Base-by-base conservation (phyloP, 30 jellyfish, hydroid and myxozoan genomes). In the Pseudorhiza aurosa region DNA sequence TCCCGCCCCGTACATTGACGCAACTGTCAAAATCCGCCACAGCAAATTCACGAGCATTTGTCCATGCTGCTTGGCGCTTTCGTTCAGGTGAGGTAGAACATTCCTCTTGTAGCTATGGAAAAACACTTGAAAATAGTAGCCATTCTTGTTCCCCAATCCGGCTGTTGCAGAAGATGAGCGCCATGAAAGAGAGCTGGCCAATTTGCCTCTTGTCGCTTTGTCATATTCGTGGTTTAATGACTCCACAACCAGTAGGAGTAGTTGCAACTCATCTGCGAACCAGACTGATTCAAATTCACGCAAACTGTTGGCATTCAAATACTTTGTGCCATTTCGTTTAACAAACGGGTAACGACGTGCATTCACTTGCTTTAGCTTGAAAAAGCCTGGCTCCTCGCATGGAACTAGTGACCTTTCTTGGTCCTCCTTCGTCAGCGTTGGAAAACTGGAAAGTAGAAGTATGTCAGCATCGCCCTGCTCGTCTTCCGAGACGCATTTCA, bases 391-490 rank as follows among this genome's bases (percentile, higher is more conserved):
- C 68, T 77, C 89, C 15, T 36, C 75, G 45, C 58, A 58, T 1
- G 77, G 77, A 21, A 76, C 64, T 57, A 76, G 24, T 22, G 47
- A 57, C 7, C 21, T 37, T 19, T 58, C 62, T 51, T 60, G 68
- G 22, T 59, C 47, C 14, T 45, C 59, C 32, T 37, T 35, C 8
- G 73, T 15, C 56, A 77, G 30, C 68, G 44, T 49, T 33, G 89
- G 89, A 49, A 77, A 77, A 44, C 32, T 22, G 4, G 89, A 77
- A 44, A 77, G 49, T 9, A 77, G 21, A 24, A 77, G 25, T 30
- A 77, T 26, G 19, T 77, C 89, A 1, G 74, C 81, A 44, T 77
- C 89, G 24, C 89, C 89, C 37, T 77, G 77, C 37, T 68, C 44
- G 15, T 65, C 68, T 19, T 45, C 75, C 0, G 89, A 39, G 4